These are phyloP conservation scores for Sakesphorus luctuosus DNA, from an alignment of 2,113 vertebrate genomes.

Conservation along the genomic window DNA sequence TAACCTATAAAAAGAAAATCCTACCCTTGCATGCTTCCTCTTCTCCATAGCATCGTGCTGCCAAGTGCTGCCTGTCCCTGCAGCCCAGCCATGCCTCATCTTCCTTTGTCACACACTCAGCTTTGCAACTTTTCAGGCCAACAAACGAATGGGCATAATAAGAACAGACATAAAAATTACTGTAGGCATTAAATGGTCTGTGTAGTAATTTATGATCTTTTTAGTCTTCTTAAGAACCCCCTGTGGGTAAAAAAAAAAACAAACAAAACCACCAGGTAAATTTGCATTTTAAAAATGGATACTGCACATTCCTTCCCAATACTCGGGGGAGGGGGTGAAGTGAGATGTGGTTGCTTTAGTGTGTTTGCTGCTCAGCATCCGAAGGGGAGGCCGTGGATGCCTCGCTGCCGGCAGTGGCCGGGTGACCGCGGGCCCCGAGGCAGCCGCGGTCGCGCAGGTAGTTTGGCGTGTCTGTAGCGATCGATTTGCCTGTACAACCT, in stretches of 20 bases:
- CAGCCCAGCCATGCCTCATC: not conserved
- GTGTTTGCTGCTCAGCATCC: not conserved
- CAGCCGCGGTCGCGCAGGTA: not conserved
- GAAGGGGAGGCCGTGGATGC: fast-evolving
- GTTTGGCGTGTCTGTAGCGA: not conserved
- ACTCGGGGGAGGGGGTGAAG: not conserved
- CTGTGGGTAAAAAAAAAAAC: fast-evolving
- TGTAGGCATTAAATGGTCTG: not conserved
- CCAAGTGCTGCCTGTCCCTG: not conserved
- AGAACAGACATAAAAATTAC: not conserved
- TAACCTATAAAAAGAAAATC: not conserved
- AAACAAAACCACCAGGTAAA: not conserved
- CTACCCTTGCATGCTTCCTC: not conserved
- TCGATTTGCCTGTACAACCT: not conserved
- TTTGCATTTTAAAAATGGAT: not conserved
- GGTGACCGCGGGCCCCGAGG: not conserved
- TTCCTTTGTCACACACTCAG: not conserved
- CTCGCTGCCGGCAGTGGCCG: not conserved
- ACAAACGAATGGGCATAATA: not conserved
- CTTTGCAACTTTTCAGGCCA: not conserved
- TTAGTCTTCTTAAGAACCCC: not conserved
- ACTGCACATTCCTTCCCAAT: not conserved
- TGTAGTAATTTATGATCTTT: not conserved
- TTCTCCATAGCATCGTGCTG: not conserved
- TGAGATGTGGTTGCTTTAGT: not conserved